Evolutionary conservation across 2,888 invertebrate genomes (phyloP).

Genomic region (Micoletzkya japonica): DNA sequence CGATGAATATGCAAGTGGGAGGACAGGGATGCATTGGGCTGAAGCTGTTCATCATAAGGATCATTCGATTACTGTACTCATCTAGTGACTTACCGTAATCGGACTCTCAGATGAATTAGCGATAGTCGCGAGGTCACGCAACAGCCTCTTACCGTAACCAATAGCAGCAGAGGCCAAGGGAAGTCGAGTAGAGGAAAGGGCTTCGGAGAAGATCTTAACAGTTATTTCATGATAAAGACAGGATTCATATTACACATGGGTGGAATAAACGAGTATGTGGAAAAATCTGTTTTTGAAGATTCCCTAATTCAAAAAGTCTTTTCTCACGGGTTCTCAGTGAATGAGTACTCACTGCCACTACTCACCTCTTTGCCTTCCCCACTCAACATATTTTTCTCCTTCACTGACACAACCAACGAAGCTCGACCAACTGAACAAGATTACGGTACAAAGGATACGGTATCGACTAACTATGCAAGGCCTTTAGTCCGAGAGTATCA

Average conservation of each 20-base stretch:
- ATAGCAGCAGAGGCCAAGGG: constrained; percentile 41
- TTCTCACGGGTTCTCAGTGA: too few species aligned
- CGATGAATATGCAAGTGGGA: constrained; percentile 32
- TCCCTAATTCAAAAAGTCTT: too few species aligned
- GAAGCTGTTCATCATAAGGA: neutral
- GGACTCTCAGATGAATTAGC: constrained; percentile 38
- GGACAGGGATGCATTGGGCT: constrained; percentile 16
- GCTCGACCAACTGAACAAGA: constrained; percentile 38
- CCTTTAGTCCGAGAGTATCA: constrained; percentile 44
- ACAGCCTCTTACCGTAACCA: constrained; percentile 36
- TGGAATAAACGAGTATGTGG: too few species aligned
- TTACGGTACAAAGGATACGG: neutral
- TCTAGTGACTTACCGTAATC: constrained; percentile 20
- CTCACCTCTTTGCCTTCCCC: constrained; percentile 25
- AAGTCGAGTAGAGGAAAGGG: constrained; percentile 36
- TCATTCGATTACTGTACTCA: neutral
- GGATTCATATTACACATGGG: too few species aligned
- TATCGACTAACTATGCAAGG: constrained; percentile 32
- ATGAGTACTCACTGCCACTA: too few species aligned
- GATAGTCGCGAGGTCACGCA: constrained; percentile 37
- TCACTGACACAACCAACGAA: constrained; percentile 33
- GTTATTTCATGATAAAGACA: too few species aligned
- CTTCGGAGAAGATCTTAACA: constrained; percentile 33
- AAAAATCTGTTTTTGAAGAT: too few species aligned
- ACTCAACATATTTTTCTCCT: constrained; percentile 35